Conservation (phyloP, 1,140 invertebrate genomes). For the Diorhabda carinulata region DNA sequence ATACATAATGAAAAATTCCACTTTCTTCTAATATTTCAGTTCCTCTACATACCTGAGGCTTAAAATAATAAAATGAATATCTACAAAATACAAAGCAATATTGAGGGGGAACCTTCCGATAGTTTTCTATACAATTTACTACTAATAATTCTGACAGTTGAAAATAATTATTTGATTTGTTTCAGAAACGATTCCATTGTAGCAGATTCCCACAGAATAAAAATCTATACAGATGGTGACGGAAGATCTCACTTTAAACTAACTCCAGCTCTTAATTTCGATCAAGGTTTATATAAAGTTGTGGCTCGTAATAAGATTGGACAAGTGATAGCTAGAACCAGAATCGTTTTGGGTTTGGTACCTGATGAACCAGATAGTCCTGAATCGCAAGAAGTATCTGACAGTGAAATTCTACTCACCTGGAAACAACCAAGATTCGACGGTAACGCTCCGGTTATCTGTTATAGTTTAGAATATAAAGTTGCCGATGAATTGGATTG, state of each 20-base stretch:
- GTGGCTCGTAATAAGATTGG: slow-evolving; percentile 85
- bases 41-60: no score
- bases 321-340: slow-evolving; percentile 69
- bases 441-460: slow-evolving; percentile 77
- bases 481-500: slow-evolving; percentile 74
- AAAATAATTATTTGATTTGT: neutral
- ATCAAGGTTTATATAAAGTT: slow-evolving; percentile 92
- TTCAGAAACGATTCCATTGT: slow-evolving; percentile 77
- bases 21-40: no score
- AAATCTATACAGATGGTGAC: slow-evolving; percentile 68
- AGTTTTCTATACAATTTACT: no score
- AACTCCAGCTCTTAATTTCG: slow-evolving; percentile 70
- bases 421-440: slow-evolving; percentile 86
- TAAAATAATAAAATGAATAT: no score
- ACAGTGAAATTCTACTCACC: slow-evolving; percentile 78
- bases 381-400: slow-evolving; percentile 74
- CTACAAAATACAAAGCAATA: no score
- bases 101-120: no score
- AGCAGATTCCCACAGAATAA: slow-evolving; percentile 72
- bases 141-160: no score
- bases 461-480: slow-evolving; percentile 81
- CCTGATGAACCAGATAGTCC: slow-evolving; percentile 85
- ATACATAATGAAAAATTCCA: no score
- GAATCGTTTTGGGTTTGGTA: slow-evolving; percentile 67
- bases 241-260: slow-evolving; percentile 76